Evolutionary conservation across 1,140 invertebrate genomes (phyloP), one percentile per base, ranked within the genome.

Genomic region (Coelopa frigida): DNA sequence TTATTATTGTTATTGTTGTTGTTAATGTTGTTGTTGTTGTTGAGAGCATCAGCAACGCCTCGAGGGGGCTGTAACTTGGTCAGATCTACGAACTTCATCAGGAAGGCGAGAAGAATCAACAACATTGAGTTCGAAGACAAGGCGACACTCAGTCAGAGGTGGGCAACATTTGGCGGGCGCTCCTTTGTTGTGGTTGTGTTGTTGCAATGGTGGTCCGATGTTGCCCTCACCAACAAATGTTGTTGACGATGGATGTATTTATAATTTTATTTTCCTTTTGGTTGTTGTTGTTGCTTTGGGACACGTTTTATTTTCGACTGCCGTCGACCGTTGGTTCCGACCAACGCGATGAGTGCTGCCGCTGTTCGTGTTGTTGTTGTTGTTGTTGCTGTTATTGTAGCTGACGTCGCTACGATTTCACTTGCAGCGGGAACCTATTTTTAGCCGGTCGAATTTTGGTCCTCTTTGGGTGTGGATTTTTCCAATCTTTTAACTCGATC

Each of bases 81-180:
- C 61, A 68, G 64, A 59, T 68, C 64, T 57, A 62, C 61, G 61
- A 59, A 62, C 62, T 60, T 46, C 64, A 68, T 68, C 44, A 68
- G 61, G 58, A 56, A 64, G 31, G 57, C 61, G 20, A 68, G 54
- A 29, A 68, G 48, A 50, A 64, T 55, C 58, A 68, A 67, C 53
- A 68, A 68, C 64, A 68, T 68, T 41, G 57, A 66, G 49, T 57
- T 56, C 51, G 49, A 61, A 43, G 46, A 44, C 23, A 15, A 32
- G n/a, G n/a, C n/a, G n/a, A n/a, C n/a, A n/a, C n/a, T n/a, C n/a
- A n/a, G n/a, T n/a, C n/a, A n/a, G n/a, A 33, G 29, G 46, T 33
- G 15, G 21, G 46, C 38, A 48, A 35, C 26, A 44, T 38, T 46
- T 38, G 45, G 22, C 24, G 18, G 22, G 17, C 8, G 24, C 8